A percentile compares a stretch with the other conserved stretches of the same genome.
Evolutionary conservation across 2,797 vertebrate species (phyloP).

Genomic region (Phoeniculus purpureus): DNA sequence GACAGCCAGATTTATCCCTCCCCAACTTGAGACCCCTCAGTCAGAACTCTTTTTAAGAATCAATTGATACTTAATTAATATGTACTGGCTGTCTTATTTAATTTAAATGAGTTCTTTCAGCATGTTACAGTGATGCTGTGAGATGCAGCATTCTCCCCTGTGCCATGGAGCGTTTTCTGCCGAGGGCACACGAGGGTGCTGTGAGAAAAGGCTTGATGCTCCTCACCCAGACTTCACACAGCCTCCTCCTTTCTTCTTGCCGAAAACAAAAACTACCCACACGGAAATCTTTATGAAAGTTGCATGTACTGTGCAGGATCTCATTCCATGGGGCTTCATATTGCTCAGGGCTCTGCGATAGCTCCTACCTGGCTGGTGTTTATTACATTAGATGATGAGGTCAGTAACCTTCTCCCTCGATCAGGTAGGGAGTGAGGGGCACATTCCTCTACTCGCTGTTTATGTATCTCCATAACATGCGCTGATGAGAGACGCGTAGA

Average conservation of each 20-base stretch:
- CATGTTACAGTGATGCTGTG: slow-evolving; percentile 5
- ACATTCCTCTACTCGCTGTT: background rate
- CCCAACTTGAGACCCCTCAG: slow-evolving; percentile 67
- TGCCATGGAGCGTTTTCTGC: background rate
- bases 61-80: slow-evolving; percentile 78
- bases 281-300: slow-evolving; percentile 20
- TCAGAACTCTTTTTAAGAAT: slow-evolving; percentile 76
- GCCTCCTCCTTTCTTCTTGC: background rate
- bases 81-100: slow-evolving; percentile 69
- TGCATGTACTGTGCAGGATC: background rate
- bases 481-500: background rate
- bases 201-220: slow-evolving; percentile 43
- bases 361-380: background rate
- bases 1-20: slow-evolving; percentile 72
- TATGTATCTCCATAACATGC: background rate
- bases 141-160: background rate
- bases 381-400: slow-evolving; percentile 23
- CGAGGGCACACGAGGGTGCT: slow-evolving; percentile 54
- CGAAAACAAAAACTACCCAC: background rate
- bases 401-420: background rate
- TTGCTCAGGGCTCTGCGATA: background rate
- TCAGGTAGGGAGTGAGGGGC: background rate
- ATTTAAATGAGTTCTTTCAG: slow-evolving; percentile 71
- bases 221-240: background rate
- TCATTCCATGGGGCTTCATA: background rate